Base-by-base conservation (phyloP, 2,888 invertebrate genomes). In the Marronus borbonicus region DNA sequence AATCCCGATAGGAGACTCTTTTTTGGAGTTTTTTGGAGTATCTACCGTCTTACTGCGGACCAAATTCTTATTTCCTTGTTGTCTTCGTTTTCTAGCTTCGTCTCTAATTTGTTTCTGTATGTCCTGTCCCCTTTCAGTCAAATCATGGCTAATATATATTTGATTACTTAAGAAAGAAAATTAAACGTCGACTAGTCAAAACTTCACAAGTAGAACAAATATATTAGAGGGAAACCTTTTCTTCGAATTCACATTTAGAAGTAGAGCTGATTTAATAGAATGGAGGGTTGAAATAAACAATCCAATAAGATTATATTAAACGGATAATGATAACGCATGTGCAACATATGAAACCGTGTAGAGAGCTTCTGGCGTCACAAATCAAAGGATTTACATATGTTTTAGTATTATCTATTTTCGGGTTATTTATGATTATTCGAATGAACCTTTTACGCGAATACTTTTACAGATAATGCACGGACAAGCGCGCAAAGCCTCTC, bases 401-500 rank as follows among this genome's bases (percentile, higher is more conserved):
- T 55, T 55, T 55, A n/a, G 2, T 12, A 8, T 17, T 55, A 20
- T 3, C 3, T 14, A 44, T 10, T 66, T 20, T 39, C 3, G 8
- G 7, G n/a, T 28, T 20, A 20, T 64, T n/a, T 5, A 14, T 49
- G 8, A 50, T 68, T 68, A 68, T 28, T 20, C 4, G 10, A 28
- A 12, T 28, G 24, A 49, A 50, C 68, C 50, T 14, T 28, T 50
- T 50, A 68, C 24, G n/a, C 20, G 24, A 0, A 68, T 68, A 50
- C 14, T 8, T 65, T 39, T 49, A 50, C 52, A 28, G 17, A 14
- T 50, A 24, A 1, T 44, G 44, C 3, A 50, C 10, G 28, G n/a
- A n/a, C 14, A 28, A 24, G 58, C 52, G 74, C 65, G 74, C 65
- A 50, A 77, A 49, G 36, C 55, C 24, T 60, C 17, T 36, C 66